Conservation (phyloP, 2,797 vertebrate genomes). For the Falco concolor region DNA sequence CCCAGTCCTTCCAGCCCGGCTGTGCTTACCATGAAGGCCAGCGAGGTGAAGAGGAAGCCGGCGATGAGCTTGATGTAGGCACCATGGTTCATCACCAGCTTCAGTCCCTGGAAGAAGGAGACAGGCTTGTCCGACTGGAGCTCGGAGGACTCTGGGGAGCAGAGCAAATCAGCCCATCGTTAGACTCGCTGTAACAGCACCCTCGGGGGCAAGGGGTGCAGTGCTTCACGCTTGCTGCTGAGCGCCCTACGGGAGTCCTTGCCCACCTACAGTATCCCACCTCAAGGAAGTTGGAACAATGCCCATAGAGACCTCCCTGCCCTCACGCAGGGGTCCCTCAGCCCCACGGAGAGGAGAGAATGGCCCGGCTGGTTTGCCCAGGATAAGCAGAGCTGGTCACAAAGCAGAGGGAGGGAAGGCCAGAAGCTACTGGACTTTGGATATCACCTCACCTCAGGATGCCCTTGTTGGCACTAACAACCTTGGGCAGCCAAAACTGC, state of each 20-base stretch:
- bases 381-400: not conserved
- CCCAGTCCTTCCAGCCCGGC: not conserved
- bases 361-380: not conserved
- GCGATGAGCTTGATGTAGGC: conserved; percentile 88
- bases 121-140: conserved; percentile 72
- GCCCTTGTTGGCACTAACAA: not conserved
- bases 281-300: not conserved
- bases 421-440: not conserved
- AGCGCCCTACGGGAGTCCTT: not conserved
- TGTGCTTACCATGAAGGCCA: conserved; percentile 91
- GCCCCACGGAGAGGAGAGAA: fast-evolving
- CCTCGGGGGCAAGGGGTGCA: not conserved
- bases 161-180: not conserved
- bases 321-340: not conserved
- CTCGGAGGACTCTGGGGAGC: conserved; percentile 69
- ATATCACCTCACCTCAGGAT: not conserved
- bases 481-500: not conserved
- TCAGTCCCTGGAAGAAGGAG: conserved; percentile 83
- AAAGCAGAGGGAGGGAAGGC: not conserved
- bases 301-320: not conserved
- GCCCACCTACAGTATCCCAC: not conserved
- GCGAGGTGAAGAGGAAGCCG: conserved; percentile 90
- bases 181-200: not conserved
- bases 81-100: conserved; percentile 83
- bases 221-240: not conserved